Percentiles rank a stretch among this genome's conserved stretches.
Evolutionary conservation across 2,113 vertebrate species (phyloP).

Genomic region (Lagopus leucura): DNA sequence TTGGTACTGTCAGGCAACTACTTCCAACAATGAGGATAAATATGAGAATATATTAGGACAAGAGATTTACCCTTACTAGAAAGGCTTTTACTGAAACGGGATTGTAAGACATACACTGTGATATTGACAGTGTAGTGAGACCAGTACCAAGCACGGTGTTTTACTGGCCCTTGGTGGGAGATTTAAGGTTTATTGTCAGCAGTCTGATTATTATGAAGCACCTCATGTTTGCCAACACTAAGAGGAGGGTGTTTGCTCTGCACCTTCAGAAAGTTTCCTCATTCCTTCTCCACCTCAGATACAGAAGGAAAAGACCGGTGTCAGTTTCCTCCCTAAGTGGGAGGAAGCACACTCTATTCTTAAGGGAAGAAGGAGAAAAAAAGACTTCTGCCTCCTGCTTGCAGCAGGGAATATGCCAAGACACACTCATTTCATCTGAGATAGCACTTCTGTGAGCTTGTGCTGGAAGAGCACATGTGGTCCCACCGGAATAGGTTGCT

Average conservation of each 20-base stretch:
- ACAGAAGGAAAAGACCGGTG: background rate
- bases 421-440: background rate
- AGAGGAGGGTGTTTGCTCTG: too few species aligned
- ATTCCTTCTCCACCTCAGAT: background rate
- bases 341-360: background rate
- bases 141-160: background rate
- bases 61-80: background rate
- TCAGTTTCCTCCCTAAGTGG: background rate
- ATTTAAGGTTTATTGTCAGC: background rate
- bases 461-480: background rate
- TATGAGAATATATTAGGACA: background rate
- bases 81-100: background rate
- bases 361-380: background rate
- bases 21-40: background rate
- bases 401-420: background rate
- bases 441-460: background rate
- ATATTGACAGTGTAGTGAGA: too few species aligned
- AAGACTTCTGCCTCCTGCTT: background rate
- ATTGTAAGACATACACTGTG: background rate
- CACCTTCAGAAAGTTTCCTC: too few species aligned
- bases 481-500: background rate
- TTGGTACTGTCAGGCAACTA: background rate
- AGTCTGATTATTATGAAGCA: background rate
- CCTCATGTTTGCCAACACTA: too few species aligned
- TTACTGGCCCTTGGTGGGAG: too few species aligned